Base-by-base conservation (phyloP, 2,113 vertebrate species). In the Caranx melampygus region DNA sequence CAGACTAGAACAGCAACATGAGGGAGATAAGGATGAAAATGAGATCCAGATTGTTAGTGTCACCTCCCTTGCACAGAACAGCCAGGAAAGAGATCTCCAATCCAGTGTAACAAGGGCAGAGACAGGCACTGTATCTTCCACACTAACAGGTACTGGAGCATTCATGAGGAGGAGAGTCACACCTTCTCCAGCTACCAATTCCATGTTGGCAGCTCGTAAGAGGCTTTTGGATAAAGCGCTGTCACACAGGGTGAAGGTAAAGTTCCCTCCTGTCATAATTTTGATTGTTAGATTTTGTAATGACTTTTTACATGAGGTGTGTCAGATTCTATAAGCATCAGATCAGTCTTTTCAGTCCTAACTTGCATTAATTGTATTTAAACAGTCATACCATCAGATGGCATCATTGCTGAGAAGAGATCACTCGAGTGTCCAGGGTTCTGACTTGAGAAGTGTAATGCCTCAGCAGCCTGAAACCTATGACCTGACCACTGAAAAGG, bases 181-280 rank as follows among this genome's bases (percentile, higher is more conserved):
- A 0, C 45, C 93, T n/a, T 85, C 92, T 18, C 87, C 89, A 0
- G 71, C 84, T 10, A 93, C 90, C 44, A 97, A 63, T 83, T 91
- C 96, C 35, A 93, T 95, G 63, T 84, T 95, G 70, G 91, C 92
- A 31, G 93, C 94, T 64, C 95, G 94, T 61, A 96, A 91, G 82
- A 95, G 89, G 75, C 89, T 94, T 2, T 44, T 95, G 87, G 95
- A 95, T 65, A 96, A 95, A 87, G 93, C 94, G 3, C 37, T 95
- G 79, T 90, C 94, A 12, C 92, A 95, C 57, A 95, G 94, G 75
- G 91, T 94, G 54, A 95, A 95, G 95, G 95, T 96, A 92, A 11
- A 18, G 34, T 21, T 34, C n/a, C 34, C 20, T 31, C 6, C 49
- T n/a, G 21, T 58, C 31, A 59, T 16, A 58, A 31, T 45, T 11